Conservation (phyloP, 2,113 vertebrate genomes). For the Xiphophorus maculatus region DNA sequence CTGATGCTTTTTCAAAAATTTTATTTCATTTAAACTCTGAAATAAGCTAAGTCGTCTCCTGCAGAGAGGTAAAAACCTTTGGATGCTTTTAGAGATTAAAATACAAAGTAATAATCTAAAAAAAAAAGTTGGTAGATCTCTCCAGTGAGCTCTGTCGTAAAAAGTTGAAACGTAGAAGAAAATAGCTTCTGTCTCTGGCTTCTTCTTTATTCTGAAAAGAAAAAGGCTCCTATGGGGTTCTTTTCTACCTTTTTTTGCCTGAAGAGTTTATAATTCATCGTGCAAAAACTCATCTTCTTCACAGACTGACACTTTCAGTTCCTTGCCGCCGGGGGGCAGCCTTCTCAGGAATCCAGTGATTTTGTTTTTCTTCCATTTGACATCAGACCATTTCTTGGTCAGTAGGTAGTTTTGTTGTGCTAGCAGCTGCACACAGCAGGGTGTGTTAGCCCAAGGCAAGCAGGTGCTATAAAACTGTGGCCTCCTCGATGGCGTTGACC, state of each 20-base stretch:
- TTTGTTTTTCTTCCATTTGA: slow-evolving; percentile 4
- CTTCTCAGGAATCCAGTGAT: not conserved
- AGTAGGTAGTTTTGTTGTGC: slow-evolving; percentile 54
- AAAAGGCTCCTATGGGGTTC: slow-evolving; percentile 4
- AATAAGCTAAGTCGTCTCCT: not conserved
- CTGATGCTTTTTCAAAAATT: not conserved
- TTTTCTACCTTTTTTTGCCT: not conserved
- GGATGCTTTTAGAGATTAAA: not conserved
- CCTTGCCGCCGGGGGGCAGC: slow-evolving; percentile 20
- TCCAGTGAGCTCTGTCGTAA: not conserved
- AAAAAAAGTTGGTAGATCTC: not conserved
- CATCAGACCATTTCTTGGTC: slow-evolving; percentile 16
- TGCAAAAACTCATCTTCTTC: slow-evolving; percentile 10
- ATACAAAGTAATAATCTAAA: not conserved
- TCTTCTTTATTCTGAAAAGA: slow-evolving; percentile 5
- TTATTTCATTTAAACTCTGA: not conserved
- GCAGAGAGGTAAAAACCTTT: not conserved
- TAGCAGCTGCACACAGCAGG: slow-evolving; percentile 38
- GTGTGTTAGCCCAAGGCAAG: slow-evolving; percentile 15
- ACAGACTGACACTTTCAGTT: not conserved
- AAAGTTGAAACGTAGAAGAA: not conserved
- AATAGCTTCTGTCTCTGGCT: slow-evolving; percentile 6
- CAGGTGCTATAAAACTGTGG: slow-evolving; percentile 91
- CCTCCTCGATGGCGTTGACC: slow-evolving; percentile 95
- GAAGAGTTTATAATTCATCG: not conserved